These are phyloP conservation scores for Calephelis perditalis DNA, from an alignment of 2,888 invertebrate species.

Conservation along the genomic window DNA sequence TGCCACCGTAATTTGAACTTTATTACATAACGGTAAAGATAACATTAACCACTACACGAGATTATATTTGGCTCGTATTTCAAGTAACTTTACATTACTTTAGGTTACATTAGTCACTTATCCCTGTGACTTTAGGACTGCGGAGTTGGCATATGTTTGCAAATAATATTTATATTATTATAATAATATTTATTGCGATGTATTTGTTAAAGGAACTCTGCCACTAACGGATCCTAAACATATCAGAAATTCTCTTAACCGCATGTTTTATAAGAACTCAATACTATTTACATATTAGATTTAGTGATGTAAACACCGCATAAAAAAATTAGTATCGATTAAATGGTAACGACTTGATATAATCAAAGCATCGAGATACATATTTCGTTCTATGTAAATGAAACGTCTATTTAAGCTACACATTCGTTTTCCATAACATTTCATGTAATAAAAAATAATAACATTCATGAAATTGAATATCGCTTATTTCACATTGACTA, in stretches of 20 bases:
- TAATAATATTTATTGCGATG: background rate
- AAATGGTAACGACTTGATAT: no score
- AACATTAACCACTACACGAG: background rate
- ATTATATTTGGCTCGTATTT: background rate
- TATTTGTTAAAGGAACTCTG: background rate
- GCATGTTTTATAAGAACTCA: no score
- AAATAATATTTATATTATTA: conserved; percentile 3
- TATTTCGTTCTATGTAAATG: no score
- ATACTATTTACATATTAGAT: background rate
- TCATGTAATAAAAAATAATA: no score
- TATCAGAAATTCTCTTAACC: background rate
- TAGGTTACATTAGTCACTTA: background rate
- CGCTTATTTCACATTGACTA: no score
- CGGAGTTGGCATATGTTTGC: background rate
- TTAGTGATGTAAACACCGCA: background rate
- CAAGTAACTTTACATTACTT: background rate
- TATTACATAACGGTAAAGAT: conserved; percentile 1
- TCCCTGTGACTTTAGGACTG: background rate
- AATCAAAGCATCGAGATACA: no score
- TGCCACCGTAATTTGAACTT: conserved; percentile 1
- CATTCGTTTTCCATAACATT: no score
- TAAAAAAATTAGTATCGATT: background rate
- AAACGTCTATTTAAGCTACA: no score
- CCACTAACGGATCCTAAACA: background rate
- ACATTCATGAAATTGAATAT: no score